Conservation (phyloP, 1,140 invertebrate species). For the Zeugodacus cucurbitae region DNA sequence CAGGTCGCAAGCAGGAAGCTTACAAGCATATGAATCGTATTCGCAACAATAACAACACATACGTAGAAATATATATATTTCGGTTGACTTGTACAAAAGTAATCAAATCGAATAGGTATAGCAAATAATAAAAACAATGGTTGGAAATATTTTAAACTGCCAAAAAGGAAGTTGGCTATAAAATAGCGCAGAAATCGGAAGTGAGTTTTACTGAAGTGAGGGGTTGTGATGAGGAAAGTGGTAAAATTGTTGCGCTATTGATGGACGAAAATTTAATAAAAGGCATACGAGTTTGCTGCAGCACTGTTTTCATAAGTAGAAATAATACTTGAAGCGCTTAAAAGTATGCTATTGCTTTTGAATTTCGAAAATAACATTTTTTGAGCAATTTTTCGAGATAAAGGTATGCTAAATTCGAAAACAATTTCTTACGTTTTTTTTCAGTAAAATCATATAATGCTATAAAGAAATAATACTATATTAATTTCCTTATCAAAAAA, state of each 20-base stretch:
- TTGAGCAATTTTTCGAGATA: too few relatives aligned
- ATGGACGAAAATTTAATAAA: not conserved
- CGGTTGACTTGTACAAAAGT: constrained; percentile 9
- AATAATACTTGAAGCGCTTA: not conserved
- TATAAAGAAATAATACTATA: too few relatives aligned
- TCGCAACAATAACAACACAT: not conserved
- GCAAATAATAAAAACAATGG: constrained; percentile 38
- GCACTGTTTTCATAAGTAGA: not conserved
- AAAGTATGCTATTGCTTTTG: not conserved
- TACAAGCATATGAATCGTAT: not conserved
- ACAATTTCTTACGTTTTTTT: too few relatives aligned
- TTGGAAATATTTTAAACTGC: constrained; percentile 33
- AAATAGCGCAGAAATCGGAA: not conserved
- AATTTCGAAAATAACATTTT: too few relatives aligned
- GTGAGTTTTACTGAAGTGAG: not conserved
- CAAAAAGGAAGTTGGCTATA: constrained; percentile 30
- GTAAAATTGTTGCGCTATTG: not conserved
- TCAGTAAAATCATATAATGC: too few relatives aligned
- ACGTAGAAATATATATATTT: not conserved
- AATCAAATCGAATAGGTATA: constrained; percentile 31
- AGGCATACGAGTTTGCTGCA: too few relatives aligned
- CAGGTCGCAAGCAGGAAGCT: not conserved
- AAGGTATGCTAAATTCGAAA: too few relatives aligned
- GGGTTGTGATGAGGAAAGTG: not conserved
- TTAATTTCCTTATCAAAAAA: too few relatives aligned